These are phyloP conservation scores for Hiodon alosoides DNA, from an alignment of 2,113 vertebrate genomes.

Conservation along the genomic window DNA sequence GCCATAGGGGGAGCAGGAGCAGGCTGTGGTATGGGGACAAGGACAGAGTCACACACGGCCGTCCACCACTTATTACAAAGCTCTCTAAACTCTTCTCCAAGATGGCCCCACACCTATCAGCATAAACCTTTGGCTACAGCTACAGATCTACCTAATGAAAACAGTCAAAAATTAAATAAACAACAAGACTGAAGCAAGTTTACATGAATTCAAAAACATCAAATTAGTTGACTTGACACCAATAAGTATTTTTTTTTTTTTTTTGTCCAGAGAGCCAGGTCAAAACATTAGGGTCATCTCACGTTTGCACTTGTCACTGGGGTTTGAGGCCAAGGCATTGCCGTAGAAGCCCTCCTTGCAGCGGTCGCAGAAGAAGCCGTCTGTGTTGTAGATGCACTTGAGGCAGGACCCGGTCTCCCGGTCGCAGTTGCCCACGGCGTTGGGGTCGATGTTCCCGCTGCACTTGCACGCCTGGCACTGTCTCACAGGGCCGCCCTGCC, in stretches of 20 bases:
- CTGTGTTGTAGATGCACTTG: conserved; percentile 84
- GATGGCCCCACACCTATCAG: too few relatives aligned
- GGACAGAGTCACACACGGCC: not conserved
- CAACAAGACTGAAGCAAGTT: not conserved
- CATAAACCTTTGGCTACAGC: too few relatives aligned
- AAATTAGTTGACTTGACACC: too few relatives aligned
- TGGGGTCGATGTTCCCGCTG: conserved; percentile 87
- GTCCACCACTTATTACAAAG: too few relatives aligned
- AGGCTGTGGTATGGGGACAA: conserved; percentile 59
- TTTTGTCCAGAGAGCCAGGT: too few relatives aligned
- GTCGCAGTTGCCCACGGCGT: conserved; percentile 79
- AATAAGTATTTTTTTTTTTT: too few relatives aligned
- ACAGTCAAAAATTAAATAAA: too few relatives aligned
- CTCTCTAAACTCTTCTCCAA: too few relatives aligned
- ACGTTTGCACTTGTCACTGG: conserved; percentile 81
- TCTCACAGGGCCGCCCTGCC: conserved; percentile 58
- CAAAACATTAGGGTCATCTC: conserved; percentile 18
- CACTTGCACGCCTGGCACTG: conserved; percentile 82
- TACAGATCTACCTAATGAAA: too few relatives aligned
- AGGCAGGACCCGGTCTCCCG: conserved; percentile 75
- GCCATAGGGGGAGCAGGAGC: conserved; percentile 74
- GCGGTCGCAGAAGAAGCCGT: conserved; percentile 76
- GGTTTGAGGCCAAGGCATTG: conserved; percentile 67
- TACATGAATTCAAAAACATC: not conserved
- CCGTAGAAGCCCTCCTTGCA: conserved; percentile 83